Percentiles rank a stretch among this genome's conserved stretches.
Conservation (phyloP, 2,797 vertebrate species). For the Eutrigla gurnardus region DNA sequence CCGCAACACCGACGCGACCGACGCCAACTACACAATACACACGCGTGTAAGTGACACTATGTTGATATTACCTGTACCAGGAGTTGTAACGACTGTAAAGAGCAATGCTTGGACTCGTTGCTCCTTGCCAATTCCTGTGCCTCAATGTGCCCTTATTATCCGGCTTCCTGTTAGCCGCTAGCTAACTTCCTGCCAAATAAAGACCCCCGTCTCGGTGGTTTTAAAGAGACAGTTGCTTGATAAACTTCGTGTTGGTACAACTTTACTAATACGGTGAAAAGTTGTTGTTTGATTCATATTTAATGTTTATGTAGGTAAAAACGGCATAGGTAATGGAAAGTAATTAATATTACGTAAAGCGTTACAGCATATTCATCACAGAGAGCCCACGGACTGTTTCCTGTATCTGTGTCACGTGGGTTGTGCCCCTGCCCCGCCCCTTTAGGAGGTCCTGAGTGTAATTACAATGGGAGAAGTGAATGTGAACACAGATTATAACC, state of each 20-base stretch:
- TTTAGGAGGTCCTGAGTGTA: too few species aligned
- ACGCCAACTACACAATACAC: neutral
- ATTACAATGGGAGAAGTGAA: too few species aligned
- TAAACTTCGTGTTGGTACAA: neutral
- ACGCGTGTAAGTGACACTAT: rapidly evolving
- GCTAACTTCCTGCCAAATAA: conserved; percentile 79
- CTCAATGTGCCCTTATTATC: conserved; percentile 58
- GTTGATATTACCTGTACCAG: conserved; percentile 53
- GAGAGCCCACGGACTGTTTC: too few species aligned
- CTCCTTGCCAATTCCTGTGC: conserved; percentile 60
- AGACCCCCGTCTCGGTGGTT: conserved; percentile 1
- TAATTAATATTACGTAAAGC: rapidly evolving
- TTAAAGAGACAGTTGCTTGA: conserved; percentile 65
- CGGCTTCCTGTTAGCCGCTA: conserved; percentile 60
- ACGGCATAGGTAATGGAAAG: neutral
- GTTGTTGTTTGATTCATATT: rapidly evolving
- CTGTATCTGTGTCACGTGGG: too few species aligned
- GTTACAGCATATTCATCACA: neutral
- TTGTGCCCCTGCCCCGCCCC: too few species aligned
- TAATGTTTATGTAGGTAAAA: neutral
- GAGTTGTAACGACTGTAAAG: neutral
- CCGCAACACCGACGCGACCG: neutral
- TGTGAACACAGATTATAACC: too few species aligned
- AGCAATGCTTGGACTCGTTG: conserved; percentile 25
- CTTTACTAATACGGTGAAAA: rapidly evolving